These are phyloP conservation scores for Dreissena polymorpha DNA, from an alignment of 1,140 invertebrate species.

Conservation along the genomic window DNA sequence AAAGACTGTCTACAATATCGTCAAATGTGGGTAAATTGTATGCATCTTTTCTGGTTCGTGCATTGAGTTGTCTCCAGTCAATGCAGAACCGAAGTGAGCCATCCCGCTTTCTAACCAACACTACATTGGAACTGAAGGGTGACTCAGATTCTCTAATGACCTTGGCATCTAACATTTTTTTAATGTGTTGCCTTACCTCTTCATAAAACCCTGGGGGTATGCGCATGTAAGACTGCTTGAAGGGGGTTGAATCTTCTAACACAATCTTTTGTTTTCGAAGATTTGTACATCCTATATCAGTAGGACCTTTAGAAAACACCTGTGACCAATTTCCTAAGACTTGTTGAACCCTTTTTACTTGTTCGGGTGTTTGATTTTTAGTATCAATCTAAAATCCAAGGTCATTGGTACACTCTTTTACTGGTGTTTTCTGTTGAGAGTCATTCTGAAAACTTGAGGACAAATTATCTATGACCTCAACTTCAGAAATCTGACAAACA, in stretches of 20 bases:
- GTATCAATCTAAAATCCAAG: conserved; percentile 37
- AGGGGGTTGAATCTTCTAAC: conserved; percentile 27
- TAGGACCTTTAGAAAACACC: conserved; percentile 25
- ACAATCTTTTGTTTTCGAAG: conserved; percentile 25
- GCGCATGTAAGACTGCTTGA: conserved; percentile 24
- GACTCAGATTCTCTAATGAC: conserved; percentile 20
- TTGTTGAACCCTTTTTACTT: conserved; percentile 4
- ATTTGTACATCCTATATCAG: conserved; percentile 25
- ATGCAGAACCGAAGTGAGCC: conserved; percentile 24
- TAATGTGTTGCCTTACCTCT: conserved; percentile 22
- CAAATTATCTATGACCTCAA: conserved; percentile 19
- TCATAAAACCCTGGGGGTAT: conserved; percentile 44
- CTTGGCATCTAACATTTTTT: conserved; percentile 16
- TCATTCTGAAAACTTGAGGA: not conserved
- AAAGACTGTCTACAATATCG: conserved; percentile 19
- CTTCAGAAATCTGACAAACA: conserved; percentile 31
- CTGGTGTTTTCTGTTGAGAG: not conserved
- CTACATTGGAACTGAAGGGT: conserved; percentile 24
- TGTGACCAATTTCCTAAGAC: conserved; percentile 37
- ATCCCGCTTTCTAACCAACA: conserved; percentile 19
- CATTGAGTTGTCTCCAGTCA: conserved; percentile 12
- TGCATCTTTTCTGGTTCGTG: not conserved
- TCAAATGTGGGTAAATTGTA: conserved; percentile 22
- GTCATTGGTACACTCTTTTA: conserved; percentile 1
- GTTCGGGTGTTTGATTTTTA: conserved; percentile 22